These are phyloP conservation scores for Gymnodraco acuticeps DNA, from an alignment of 2,797 vertebrate genomes.

Conservation along the genomic window DNA sequence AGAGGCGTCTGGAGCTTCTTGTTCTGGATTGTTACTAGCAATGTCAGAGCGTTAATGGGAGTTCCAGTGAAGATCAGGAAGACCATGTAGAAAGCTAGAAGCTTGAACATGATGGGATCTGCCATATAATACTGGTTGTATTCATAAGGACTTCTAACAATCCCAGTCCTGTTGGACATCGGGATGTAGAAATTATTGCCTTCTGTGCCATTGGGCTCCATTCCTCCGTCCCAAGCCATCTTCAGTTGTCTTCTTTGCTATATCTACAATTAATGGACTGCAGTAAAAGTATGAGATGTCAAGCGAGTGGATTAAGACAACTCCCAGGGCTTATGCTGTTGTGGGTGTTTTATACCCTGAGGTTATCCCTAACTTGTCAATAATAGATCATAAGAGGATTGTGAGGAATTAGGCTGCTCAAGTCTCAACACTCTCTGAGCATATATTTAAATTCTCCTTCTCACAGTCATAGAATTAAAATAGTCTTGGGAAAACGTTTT, in stretches of 20 bases:
- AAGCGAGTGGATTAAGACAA: conserved; percentile 14
- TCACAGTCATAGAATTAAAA: background rate
- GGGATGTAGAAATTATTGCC: conserved; percentile 86
- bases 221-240: conserved; percentile 60
- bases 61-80: conserved; percentile 85
- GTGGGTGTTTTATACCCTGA: conserved; percentile 59
- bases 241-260: background rate
- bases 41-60: conserved; percentile 86
- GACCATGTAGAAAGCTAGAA: conserved; percentile 85
- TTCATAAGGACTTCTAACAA: conserved; percentile 85
- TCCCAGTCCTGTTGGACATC: conserved; percentile 84
- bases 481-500: background rate
- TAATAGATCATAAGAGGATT: conserved; percentile 67
- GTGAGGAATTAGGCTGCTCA: conserved; percentile 44
- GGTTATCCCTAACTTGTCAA: conserved; percentile 54
- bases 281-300: background rate
- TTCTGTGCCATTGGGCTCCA: conserved; percentile 83
- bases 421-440: background rate
- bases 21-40: conserved; percentile 83
- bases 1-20: conserved; percentile 84
- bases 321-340: conserved; percentile 4
- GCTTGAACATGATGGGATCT: conserved; percentile 77
- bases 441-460: background rate
- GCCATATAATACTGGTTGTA: conserved; percentile 85
- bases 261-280: conserved; percentile 5